Conservation (phyloP, 2,113 vertebrate species). For the Scortum barcoo region DNA sequence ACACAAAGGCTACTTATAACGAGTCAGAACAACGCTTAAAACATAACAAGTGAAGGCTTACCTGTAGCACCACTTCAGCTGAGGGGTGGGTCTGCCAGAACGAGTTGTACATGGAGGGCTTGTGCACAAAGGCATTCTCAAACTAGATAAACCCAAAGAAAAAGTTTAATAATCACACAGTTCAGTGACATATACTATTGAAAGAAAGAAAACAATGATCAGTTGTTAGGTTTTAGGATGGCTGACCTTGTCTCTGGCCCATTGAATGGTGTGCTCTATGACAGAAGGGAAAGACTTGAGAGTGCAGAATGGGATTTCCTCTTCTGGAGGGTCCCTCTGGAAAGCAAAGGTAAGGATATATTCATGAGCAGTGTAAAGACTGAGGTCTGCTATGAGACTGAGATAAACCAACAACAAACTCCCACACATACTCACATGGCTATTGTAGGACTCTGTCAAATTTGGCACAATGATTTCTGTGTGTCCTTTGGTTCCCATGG, state of each 20-base stretch:
- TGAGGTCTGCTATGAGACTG: not conserved
- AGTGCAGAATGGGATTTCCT: conserved; percentile 99
- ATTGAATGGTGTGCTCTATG: conserved; percentile 98
- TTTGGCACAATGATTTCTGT: conserved; percentile 95
- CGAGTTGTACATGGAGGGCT: conserved; percentile 95
- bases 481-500: conserved; percentile 99
- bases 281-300: conserved; percentile 98
- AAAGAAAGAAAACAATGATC: not conserved
- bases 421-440: conserved; percentile 90
- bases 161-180: not conserved
- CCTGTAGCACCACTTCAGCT: conserved; percentile 91
- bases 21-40: not conserved
- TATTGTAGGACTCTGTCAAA: conserved; percentile 98
- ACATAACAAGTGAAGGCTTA: conserved; percentile 67
- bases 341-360: conserved; percentile 20
- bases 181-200: not conserved
- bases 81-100: conserved; percentile 95
- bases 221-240: not conserved
- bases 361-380: not conserved
- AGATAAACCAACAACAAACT: not conserved
- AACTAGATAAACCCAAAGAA: conserved; percentile 85
- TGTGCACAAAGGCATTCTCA: conserved; percentile 96
- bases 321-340: conserved; percentile 97
- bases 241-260: conserved; percentile 97
- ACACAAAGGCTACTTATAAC: not conserved